Percentiles rank a stretch among this genome's conserved stretches.
Evolutionary conservation across 2,113 vertebrate genomes (phyloP).

Genomic region (Physeter macrocephalus): DNA sequence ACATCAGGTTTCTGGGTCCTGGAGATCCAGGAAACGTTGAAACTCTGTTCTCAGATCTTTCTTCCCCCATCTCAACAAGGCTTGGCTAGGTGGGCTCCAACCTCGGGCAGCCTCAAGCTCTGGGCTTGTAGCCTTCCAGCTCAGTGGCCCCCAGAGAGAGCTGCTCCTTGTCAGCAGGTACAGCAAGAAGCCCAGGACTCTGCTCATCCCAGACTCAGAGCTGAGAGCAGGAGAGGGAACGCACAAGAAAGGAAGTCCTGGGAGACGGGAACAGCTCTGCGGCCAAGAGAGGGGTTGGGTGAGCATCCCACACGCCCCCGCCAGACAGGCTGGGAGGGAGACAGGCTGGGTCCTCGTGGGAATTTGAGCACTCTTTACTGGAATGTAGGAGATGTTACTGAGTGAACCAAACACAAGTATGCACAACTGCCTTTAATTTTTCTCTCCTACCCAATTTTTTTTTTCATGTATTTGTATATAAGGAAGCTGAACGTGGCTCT

Average conservation of each 20-base stretch:
- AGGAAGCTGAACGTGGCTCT: neutral
- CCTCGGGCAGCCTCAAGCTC: neutral
- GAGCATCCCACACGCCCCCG: rapidly evolving
- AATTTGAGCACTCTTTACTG: neutral
- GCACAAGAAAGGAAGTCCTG: too few relatives aligned
- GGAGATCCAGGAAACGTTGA: rapidly evolving
- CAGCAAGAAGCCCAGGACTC: neutral
- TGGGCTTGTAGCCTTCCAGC: neutral
- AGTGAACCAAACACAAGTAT: neutral
- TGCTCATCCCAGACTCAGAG: neutral
- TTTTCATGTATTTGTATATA: neutral
- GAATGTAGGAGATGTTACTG: neutral
- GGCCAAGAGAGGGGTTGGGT: neutral
- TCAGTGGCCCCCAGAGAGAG: too few relatives aligned
- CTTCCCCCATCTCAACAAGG: neutral
- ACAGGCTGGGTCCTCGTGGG: rapidly evolving
- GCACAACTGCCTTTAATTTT: neutral
- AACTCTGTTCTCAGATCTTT: rapidly evolving
- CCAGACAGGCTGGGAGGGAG: neutral
- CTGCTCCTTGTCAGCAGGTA: too few relatives aligned
- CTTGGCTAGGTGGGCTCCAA: neutral
- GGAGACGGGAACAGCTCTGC: neutral
- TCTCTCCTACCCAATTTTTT: neutral
- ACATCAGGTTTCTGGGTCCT: neutral
- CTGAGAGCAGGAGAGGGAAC: neutral